Base-by-base conservation (phyloP, 2,113 vertebrate genomes). In the Charina bottae region DNA sequence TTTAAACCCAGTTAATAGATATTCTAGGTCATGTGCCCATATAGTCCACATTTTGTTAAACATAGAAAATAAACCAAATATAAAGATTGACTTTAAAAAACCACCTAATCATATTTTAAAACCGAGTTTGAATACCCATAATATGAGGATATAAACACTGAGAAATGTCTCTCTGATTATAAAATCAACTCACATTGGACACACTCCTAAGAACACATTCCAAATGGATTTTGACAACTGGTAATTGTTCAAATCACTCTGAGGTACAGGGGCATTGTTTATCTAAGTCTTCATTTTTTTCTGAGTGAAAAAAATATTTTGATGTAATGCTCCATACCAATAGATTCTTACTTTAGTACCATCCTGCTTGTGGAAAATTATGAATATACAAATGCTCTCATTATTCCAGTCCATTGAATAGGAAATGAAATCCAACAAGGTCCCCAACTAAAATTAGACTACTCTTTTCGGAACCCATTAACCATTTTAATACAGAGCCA, bases 401-500 rank as follows among this genome's bases (percentile, higher is more conserved):
- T 91, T n/a, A 64, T 37, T 85, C 59, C 53, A n/a, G 11, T 11
- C 60, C 33, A 68, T 42, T 26, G n/a, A 46, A 24, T 28, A 54
- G 85, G 28, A 87, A 87, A 56, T 83, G 56, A 55, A 87, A 58
- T 87, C 37, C 54, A 87, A 46, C 33, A 28, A 87, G 49, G 55
- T 91, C 53, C 58, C 56, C 62, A 58, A 28, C 37, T 33, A 23
- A 23, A 87, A 58, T 15, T 26, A 58, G 2, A 78, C 15, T 42
- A 21, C 33, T 2, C 15, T 59, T 58, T 37, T 78, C 11, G 21
- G 28, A 42, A 88, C 60, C 56, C 64, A 54, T 49, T 24, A 54
- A 90, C 7, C 23, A 91, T 72, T 33, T 91, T 78, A 72, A 24
- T 19, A 90, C 88, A 94, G 92, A 68, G 60, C 90, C 0, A 2